A percentile compares a stretch with the other conserved stretches of the same genome.
Conservation (phyloP, 2,113 vertebrate species). For the Ophthalmolycus amberensis region DNA sequence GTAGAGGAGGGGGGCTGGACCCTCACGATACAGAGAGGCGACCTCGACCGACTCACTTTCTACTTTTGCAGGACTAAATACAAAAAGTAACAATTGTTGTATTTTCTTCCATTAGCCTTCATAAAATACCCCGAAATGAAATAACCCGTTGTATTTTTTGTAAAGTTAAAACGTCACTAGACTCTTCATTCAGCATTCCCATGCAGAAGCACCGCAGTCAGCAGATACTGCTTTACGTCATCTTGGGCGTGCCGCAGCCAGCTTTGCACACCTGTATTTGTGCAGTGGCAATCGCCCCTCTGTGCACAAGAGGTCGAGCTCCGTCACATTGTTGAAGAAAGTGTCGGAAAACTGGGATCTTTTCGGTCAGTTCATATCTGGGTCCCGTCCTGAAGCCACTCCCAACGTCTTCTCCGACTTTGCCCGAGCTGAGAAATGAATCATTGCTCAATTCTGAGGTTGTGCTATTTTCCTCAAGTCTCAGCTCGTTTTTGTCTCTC, state of each 20-base stretch:
- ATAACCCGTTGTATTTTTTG: not conserved
- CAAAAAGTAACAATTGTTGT: not conserved
- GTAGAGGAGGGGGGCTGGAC: slow-evolving; percentile 31
- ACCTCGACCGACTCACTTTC: slow-evolving; percentile 40
- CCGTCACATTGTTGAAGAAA: not conserved
- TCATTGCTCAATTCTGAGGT: not conserved
- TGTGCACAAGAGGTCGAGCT: not conserved
- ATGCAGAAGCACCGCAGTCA: not conserved
- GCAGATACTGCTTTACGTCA: slow-evolving; percentile 27
- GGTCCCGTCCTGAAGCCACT: not conserved
- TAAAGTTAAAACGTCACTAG: not conserved
- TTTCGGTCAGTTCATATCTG: not conserved
- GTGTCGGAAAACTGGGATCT: not conserved
- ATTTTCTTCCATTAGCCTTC: not conserved
- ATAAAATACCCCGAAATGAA: not conserved
- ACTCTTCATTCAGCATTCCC: not conserved
- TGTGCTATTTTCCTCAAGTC: not conserved
- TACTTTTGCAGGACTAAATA: not conserved
- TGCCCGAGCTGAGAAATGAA: not conserved
- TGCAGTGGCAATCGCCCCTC: slow-evolving; percentile 6
- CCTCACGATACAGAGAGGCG: slow-evolving; percentile 43
- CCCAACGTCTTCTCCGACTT: not conserved
- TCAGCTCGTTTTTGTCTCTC: not conserved
- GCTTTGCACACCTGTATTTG: slow-evolving; percentile 48
- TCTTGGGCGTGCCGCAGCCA: slow-evolving; percentile 38